These are phyloP conservation scores for Parnassius glacialis DNA, from an alignment of 2,888 invertebrate genomes.

Conservation along the genomic window DNA sequence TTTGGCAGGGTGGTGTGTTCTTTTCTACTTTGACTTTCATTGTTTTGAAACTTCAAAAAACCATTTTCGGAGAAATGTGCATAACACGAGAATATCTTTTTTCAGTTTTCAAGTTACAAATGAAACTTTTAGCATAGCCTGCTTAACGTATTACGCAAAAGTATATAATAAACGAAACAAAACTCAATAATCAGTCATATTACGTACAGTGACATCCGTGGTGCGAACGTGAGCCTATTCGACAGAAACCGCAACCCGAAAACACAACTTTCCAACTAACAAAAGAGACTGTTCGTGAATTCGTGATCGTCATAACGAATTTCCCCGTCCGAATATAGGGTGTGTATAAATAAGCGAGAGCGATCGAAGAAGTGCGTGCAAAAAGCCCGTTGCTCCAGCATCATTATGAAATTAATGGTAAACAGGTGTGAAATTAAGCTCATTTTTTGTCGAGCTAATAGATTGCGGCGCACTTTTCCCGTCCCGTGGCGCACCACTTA, in stretches of 20 bases:
- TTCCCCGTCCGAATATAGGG: slow-evolving; percentile 36
- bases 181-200: slow-evolving; percentile 21
- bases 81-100: too few species aligned
- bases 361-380: slow-evolving; percentile 53
- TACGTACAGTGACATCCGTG: slow-evolving; percentile 20
- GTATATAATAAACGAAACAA: slow-evolving; percentile 25
- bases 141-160: slow-evolving; percentile 14
- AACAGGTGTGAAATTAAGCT: slow-evolving; percentile 80
- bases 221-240: slow-evolving; percentile 21
- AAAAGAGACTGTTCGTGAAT: slow-evolving; percentile 34
- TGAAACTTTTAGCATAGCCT: slow-evolving; percentile 1
- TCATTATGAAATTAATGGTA: slow-evolving; percentile 75
- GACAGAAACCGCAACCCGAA: slow-evolving; percentile 26
- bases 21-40: too few species aligned
- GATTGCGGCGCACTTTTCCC: slow-evolving; percentile 67
- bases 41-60: too few species aligned
- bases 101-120: not conserved
- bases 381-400: slow-evolving; percentile 59
- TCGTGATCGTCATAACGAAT: slow-evolving; percentile 41
- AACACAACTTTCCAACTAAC: slow-evolving; percentile 28
- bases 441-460: slow-evolving; percentile 72
- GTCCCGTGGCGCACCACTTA: slow-evolving; percentile 61
- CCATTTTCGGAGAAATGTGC: too few species aligned
- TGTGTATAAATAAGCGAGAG: slow-evolving; percentile 40
- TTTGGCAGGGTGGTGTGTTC: too few species aligned